Conservation (phyloP, 2,113 vertebrate genomes). For the Hipposideros armiger region DNA sequence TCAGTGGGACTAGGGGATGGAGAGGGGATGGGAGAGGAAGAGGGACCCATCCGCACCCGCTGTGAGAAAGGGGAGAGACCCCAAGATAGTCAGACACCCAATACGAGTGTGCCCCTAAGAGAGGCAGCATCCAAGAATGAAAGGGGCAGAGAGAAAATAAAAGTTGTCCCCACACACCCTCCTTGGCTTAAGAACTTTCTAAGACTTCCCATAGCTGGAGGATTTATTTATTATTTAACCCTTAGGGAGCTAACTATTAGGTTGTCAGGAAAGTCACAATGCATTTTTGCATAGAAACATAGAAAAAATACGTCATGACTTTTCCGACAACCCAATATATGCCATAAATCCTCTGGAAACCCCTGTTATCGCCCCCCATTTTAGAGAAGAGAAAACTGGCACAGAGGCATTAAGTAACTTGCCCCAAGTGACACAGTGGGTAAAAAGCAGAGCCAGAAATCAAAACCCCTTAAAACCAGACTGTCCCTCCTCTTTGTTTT, state of each 20-base stretch:
- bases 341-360: background rate
- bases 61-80: conserved; percentile 45
- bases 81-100: background rate
- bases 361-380: background rate
- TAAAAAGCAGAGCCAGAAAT: background rate
- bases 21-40: conserved; percentile 80
- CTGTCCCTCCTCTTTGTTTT: background rate
- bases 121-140: background rate
- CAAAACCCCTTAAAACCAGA: background rate
- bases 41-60: conserved; percentile 83
- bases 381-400: background rate
- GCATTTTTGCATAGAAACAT: too few relatives aligned
- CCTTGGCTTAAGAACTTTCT: background rate
- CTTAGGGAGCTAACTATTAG: background rate
- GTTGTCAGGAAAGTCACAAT: too few relatives aligned
- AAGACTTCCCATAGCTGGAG: background rate
- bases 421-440: background rate
- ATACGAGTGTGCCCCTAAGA: background rate
- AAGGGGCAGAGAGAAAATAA: background rate
- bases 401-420: background rate
- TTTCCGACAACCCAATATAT: too few relatives aligned
- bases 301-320: too few relatives aligned
- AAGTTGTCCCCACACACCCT: background rate
- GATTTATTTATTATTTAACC: background rate
- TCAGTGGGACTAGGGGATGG: conserved; percentile 86